Percentiles rank a stretch among this genome's conserved stretches.
These are phyloP conservation scores for Drosophila cyrtoloma DNA, from an alignment of 2,888 invertebrate genomes.

Conservation along the genomic window DNA sequence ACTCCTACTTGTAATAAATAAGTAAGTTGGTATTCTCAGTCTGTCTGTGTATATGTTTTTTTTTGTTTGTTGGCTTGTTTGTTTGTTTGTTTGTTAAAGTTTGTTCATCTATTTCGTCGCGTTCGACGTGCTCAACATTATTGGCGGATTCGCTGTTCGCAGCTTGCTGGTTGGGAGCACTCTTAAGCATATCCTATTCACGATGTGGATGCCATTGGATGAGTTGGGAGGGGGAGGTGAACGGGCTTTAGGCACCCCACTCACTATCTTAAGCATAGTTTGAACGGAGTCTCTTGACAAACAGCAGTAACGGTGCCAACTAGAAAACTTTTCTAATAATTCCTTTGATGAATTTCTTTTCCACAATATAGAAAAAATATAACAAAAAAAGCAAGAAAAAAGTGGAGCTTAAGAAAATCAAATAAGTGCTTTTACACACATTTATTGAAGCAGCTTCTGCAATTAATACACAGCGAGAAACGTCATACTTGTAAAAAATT, in stretches of 20 bases:
- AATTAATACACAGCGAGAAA: not conserved
- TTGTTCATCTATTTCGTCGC: constrained; percentile 71
- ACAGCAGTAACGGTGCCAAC: constrained; percentile 57
- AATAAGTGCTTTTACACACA: not conserved
- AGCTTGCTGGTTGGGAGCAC: not conserved
- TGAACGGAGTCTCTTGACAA: constrained; percentile 26
- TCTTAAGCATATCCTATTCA: not conserved
- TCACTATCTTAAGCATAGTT: constrained; percentile 33
- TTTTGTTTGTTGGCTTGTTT: constrained; percentile 29
- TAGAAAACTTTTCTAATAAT: constrained; percentile 77
- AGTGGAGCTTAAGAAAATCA: not conserved
- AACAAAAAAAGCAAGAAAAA: not conserved
- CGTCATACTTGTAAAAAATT: not conserved
- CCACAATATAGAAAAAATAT: not conserved
- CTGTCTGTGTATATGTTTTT: constrained; percentile 23
- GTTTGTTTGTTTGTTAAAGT: constrained; percentile 64
- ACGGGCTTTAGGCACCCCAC: not conserved
- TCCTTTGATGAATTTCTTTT: constrained; percentile 64
- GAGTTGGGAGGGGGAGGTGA: too few species aligned
- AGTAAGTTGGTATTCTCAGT: constrained; percentile 66
- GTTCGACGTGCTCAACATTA: constrained; percentile 68
- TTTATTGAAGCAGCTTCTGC: not conserved
- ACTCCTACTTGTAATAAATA: constrained; percentile 45
- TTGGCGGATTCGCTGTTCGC: constrained; percentile 43
- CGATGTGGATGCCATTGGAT: not conserved